Base-by-base conservation (phyloP, 1,140 invertebrate species). In the Bombus turneri region DNA sequence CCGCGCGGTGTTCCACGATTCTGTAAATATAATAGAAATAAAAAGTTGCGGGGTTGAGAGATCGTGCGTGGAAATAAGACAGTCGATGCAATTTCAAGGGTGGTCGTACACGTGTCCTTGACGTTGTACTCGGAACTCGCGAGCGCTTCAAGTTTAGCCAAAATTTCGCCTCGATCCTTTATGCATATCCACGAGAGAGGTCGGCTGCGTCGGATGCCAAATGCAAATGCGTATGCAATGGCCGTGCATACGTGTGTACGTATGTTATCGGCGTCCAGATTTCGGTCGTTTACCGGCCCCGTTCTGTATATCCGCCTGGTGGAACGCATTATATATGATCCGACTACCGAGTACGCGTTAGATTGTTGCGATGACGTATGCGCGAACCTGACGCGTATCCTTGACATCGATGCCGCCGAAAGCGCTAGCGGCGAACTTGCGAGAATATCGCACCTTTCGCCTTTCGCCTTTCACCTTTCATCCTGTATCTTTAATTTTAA, bases 151-250 rank as follows among this genome's bases (percentile, higher is more conserved):
- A 92, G 91, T 91, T 86, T 88, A 72, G 43, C 85, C 87, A 87
- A 93, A 93, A 93, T 93, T 92, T 93, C 77, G 72, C 59, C 86
- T 79, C 88, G 57, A 43, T 43, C 62, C 87, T 87, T 92, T 91
- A 91, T 93, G 88, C 91, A 93, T 93, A 93, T 92, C 88, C 91
- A 91, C 77, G 81, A 89, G 74, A 71, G 62, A 68, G 53, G 68
- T 66, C 86, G 59, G 86, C 15, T n/a, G 18, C n/a, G 25, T 76
- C 43, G 80, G 87, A 88, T 90, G 82, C 83, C 82, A 77, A 76
- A 90, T 90, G 83, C 75, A 87, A 87, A 88, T 90, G 83, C 77
- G 79, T 78, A 74, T 64, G 81, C 77, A 66, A 68, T 68, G 75
- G 39, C 41, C 75, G 78, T 37, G 81, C 71, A 80, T 87, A 66